Percentiles rank a stretch among this genome's conserved stretches.
Conservation (phyloP, 2,797 vertebrate species). For the Pristis pectinata region DNA sequence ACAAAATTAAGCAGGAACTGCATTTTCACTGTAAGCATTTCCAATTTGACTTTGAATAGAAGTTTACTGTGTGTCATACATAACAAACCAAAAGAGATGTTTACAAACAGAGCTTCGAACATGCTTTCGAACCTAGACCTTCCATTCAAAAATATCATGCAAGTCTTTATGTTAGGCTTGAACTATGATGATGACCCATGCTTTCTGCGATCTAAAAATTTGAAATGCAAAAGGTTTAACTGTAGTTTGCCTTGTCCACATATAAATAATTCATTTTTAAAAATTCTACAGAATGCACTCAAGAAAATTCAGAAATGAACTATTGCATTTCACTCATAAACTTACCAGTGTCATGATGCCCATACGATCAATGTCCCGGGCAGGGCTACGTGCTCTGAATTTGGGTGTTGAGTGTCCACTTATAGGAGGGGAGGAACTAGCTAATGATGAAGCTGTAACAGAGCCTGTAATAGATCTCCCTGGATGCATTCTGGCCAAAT, state of each 20-base stretch:
- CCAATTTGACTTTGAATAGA: conserved; percentile 5
- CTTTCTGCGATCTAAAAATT: neutral
- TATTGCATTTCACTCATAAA: neutral
- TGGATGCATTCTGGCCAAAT: conserved; percentile 84
- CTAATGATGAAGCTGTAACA: conserved; percentile 87
- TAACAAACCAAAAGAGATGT: neutral
- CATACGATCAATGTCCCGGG: conserved; percentile 95
- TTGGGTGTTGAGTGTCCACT: conserved; percentile 96
- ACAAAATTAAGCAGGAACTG: conserved; percentile 38
- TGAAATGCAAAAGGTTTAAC: neutral
- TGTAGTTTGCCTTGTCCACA: neutral
- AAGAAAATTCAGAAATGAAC: neutral
- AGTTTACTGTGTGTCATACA: neutral
- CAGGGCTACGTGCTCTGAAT: conserved; percentile 85
- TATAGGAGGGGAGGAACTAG: conserved; percentile 85
- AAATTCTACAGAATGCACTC: neutral
- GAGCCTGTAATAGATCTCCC: conserved; percentile 91
- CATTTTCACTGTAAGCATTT: conserved; percentile 28
- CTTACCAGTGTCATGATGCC: conserved; percentile 94
- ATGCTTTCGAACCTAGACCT: conserved; percentile 6
- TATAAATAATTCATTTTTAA: neutral
- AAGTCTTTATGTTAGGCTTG: conserved; percentile 10
- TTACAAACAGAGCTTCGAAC: neutral
- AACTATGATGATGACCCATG: neutral
- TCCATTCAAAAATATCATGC: conserved; percentile 16